Evolutionary conservation across 2,113 vertebrate genomes (phyloP), one percentile per base, ranked within the genome.

Genomic region (Notothenia rossii): DNA sequence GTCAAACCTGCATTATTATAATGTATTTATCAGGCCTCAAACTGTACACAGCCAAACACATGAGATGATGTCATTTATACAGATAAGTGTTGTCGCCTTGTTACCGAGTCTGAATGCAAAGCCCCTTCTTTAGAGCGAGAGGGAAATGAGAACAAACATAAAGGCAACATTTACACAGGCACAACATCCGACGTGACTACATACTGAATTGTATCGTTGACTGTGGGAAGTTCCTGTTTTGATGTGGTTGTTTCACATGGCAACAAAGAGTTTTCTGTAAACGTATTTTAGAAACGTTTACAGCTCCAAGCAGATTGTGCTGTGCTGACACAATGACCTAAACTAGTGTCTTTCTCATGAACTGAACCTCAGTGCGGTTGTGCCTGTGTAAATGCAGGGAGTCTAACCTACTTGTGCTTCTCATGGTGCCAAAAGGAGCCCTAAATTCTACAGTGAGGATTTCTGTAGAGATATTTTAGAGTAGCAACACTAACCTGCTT

Each of bases 381-480:
- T 82, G 68, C 58, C 73, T 64, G 40, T 77, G 49, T 61, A 55
- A 69, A 67, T 72, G 20, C 55, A 68, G 17, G 25, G 2, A 25
- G 33, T 54, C 6, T 46, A 9, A 46, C 5, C 2, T 18, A 25
- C 6, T 17, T 71, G 20, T 59, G 33, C 54, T 85, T 74, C 65
- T 84, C 56, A 54, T 56, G 58, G 73, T 90, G 85, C 89, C 82
- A 86, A 84, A 85, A 66, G 68, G 12, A 83, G 64, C 14, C 63
- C 54, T 59, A 10, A 20, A 61, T 73, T 82, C 75, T 69, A 73
- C 15, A 76, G 45, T 33, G 49, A 46, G 43, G 8, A 17, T 45
- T 12, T 68, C 46, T 72, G n/a, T 55, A 5, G n/a, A 72, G 49
- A 61, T 68, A 60, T 65, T 59, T 77, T 25, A 49, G 29, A 58